Evolutionary conservation across 2,888 invertebrate species (phyloP), one percentile per base, ranked within the genome.

Genomic region (Aleiodes alternator): DNA sequence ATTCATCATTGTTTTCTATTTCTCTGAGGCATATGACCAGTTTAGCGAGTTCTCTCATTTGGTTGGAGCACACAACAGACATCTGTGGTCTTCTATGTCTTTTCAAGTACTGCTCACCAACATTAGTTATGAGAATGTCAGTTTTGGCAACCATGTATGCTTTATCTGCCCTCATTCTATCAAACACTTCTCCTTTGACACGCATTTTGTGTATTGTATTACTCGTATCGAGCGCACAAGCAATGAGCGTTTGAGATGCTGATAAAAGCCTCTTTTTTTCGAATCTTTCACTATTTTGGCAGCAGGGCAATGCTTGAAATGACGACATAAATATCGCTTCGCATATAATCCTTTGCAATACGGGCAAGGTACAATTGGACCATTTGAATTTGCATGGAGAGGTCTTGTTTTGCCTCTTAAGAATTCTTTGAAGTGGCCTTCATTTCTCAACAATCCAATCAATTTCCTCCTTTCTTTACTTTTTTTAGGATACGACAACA

Each of bases 31-130:
- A 16, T 48, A 71, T 71, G 12, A 71, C 57, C 9, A 57, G 50
- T n/a, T 48, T n/a, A 23, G 70, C 70, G 5, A 71, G 12, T n/a
- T 71, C 70, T 57, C 70, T 14, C 70, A 71, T 71, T 71, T 57
- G 57, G 14, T 71, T 56, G 16, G 48, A 57, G 12, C 70, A 71
- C 9, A 57, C 57, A 43, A 57, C 57, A 23, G 57, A 43, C 57
- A 71, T 57, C 57, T 71, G 69, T 34, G 9, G 14, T 16, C 69
- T 53, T 14, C 31, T 53, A 14, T 69, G 69, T 55, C 31, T 69
- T 56, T 70, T 57, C 23, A 70, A 56, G 9, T 70, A 70, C n/a
- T 57, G 56, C 23, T 70, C 70, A 29, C 48, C 70, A 16, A 43
- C 56, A 14, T 34, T 12, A 38, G n/a, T 38, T 48, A 70, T 70